Base-by-base conservation (phyloP, 2,888 invertebrate genomes). In the Lochmaea crataegi region DNA sequence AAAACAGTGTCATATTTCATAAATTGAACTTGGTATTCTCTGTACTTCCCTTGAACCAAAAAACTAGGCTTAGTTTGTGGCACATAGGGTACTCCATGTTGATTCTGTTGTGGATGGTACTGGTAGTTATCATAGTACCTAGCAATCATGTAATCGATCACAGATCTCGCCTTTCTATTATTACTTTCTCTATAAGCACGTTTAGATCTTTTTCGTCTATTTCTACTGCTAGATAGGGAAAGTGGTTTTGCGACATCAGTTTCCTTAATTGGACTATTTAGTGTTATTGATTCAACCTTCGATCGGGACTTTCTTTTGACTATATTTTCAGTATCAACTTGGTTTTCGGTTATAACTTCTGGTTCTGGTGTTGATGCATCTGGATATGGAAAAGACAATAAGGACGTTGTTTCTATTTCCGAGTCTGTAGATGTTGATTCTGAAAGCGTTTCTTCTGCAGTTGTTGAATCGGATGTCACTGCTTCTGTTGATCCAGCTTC, bases 1-100 rank as follows among this genome's bases (percentile, higher is more conserved):
- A 95, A 87, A 56, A 94, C 90, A 0, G 94, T 91, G 75, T 94
- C 93, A 86, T 94, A 95, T 42, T 91, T 91, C 89, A 94, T 93
- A 83, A 91, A 93, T 74, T 90, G 90, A 65, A 92, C 90, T 68
- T 86, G 83, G n/a, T 82, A 74, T 72, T 87, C 87, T 86, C 91
- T 89, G 73, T 87, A 85, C 65, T 81, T 80, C 63, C 89, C 88
- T 76, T 89, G 87, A 48, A 86, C 84, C 70, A 88, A 63, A 85
- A 88, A 82, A 80, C 83, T 83, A 41, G 80, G 78, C 10, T 80
- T 80, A 65, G 81, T 80, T 58, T 83, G 79, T 0, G 83, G 82
- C 66, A 76, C 67, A 69, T 83, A 82, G 32, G 74, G 77, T 38
- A n/a, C 58, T 12, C 57, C 32, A 38, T 48, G 38, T 60, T 65